These are phyloP conservation scores for Bovichtus diacanthus DNA, from an alignment of 2,797 vertebrate species.

Conservation along the genomic window DNA sequence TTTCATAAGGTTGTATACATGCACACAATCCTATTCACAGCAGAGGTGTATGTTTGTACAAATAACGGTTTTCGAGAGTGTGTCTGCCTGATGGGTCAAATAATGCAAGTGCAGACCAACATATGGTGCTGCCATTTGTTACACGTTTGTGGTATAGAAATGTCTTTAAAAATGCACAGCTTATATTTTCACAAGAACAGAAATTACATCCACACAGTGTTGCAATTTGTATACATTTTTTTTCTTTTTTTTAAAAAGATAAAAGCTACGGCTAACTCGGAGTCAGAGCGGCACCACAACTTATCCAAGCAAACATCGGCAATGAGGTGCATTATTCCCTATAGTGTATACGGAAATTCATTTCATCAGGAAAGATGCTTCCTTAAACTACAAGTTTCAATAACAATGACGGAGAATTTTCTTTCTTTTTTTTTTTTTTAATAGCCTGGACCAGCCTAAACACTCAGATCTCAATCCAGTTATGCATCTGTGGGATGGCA, in stretches of 20 bases:
- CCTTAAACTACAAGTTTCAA: background rate
- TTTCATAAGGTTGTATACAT: constrained; percentile 16
- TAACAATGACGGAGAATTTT: background rate
- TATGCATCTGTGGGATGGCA: constrained; percentile 18
- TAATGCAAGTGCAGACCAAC: background rate
- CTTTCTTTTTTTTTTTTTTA: background rate
- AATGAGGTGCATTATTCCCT: too few relatives aligned
- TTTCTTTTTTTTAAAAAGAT: too few relatives aligned
- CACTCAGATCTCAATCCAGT: constrained; percentile 26
- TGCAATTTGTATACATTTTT: background rate
- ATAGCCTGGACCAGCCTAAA: background rate
- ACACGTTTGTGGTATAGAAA: background rate
- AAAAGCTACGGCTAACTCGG: background rate
- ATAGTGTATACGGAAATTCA: too few relatives aligned
- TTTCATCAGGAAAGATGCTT: background rate
- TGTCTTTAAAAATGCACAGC: background rate
- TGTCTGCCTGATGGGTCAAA: background rate
- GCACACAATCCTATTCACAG: background rate
- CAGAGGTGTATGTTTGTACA: background rate
- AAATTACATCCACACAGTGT: background rate
- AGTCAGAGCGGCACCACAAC: background rate
- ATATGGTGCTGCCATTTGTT: background rate
- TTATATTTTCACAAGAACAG: background rate
- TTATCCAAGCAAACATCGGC: background rate
- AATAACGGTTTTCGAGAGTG: background rate